Conservation (phyloP, 2,113 vertebrate genomes). For the Empidonax traillii region DNA sequence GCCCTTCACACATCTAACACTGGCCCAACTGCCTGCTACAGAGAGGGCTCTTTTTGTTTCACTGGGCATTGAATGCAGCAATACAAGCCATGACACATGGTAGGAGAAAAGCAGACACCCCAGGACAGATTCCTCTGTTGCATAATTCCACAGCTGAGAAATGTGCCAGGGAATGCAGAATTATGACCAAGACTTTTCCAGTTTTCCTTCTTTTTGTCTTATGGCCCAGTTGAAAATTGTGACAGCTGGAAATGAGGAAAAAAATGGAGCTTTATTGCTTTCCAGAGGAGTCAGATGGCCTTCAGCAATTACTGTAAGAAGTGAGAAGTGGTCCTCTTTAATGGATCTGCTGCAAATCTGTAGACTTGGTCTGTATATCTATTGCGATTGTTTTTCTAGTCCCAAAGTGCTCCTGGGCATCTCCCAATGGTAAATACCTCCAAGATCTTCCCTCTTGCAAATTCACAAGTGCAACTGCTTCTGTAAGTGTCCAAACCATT, state of each 20-base stretch:
- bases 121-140: background rate
- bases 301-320: background rate
- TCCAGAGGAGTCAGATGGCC: background rate
- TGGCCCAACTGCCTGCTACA: background rate
- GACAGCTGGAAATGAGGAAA: background rate
- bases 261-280: background rate
- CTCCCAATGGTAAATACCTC: background rate
- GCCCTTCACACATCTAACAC: background rate
- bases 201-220: background rate
- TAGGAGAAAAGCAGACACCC: background rate
- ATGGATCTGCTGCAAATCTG: background rate
- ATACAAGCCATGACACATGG: background rate
- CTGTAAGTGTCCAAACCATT: background rate
- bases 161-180: background rate
- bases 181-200: background rate
- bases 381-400: background rate
- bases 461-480: background rate
- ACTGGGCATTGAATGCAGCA: background rate
- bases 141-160: background rate
- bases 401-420: background rate
- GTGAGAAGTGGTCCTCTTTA: background rate
- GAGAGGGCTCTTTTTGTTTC: background rate
- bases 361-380: background rate
- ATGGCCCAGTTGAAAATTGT: background rate
- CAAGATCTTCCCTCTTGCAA: background rate